These are phyloP conservation scores for Smithornis capensis DNA, from an alignment of 2,113 vertebrate species.

Conservation along the genomic window DNA sequence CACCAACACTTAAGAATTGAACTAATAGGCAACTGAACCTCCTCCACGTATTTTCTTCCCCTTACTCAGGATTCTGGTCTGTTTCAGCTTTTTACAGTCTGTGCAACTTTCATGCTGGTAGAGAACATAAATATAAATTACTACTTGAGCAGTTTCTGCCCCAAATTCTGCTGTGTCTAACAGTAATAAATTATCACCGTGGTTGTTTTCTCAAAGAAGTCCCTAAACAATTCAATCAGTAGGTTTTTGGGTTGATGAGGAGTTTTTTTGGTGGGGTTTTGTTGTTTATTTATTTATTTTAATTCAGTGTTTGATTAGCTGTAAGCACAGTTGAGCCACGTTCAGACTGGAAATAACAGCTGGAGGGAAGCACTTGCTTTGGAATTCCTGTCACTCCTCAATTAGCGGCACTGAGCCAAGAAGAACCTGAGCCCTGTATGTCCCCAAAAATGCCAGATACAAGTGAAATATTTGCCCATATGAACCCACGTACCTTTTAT, in stretches of 20 bases:
- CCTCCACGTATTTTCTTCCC: background rate
- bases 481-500: slow-evolving; percentile 80
- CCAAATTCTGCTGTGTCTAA: background rate
- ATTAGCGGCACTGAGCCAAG: background rate
- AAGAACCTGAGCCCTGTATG: background rate
- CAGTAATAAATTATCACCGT: background rate
- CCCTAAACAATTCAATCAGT: background rate
- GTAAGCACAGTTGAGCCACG: background rate
- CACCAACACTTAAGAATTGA: background rate
- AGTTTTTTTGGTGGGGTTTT: background rate
- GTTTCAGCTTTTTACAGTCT: background rate
- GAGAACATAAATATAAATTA: background rate
- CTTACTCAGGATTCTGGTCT: background rate
- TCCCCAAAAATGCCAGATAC: background rate
- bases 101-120: accelerated
- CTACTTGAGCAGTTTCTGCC: background rate
- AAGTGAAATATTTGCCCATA: background rate
- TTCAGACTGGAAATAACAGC: background rate
- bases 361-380: background rate
- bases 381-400: background rate
- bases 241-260: background rate
- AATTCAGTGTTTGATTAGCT: background rate
- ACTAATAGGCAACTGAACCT: background rate
- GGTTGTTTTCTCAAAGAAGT: background rate
- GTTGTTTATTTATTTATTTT: background rate